Evolutionary conservation across 2,888 invertebrate genomes (phyloP).

Genomic region (Lamproptera curius): DNA sequence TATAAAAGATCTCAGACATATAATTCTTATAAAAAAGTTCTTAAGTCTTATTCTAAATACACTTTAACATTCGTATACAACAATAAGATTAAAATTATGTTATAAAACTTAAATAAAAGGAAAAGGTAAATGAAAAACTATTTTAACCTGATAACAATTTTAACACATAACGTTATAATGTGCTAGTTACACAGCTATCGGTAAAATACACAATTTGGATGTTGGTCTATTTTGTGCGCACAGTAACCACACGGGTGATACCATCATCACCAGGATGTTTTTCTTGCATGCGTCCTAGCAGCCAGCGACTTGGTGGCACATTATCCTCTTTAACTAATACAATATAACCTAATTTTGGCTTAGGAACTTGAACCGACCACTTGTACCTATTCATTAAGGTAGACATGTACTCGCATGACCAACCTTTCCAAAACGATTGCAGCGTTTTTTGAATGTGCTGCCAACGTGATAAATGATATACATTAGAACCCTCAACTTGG

Average conservation of each 20-base stretch:
- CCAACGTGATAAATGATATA: not conserved
- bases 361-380: conserved; percentile 17
- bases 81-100: too few species aligned
- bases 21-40: too few species aligned
- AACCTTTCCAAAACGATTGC: too few species aligned
- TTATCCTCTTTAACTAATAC: conserved; percentile 24
- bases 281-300: conserved; percentile 15
- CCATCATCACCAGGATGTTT: conserved; percentile 18
- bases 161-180: too few species aligned
- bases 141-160: too few species aligned
- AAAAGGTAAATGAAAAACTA: too few species aligned
- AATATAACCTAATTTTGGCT: conserved; percentile 22
- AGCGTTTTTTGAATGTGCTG: too few species aligned
- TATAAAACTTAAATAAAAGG: too few species aligned
- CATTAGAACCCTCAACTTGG: not conserved
- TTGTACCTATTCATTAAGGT: conserved; percentile 21
- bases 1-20: too few species aligned
- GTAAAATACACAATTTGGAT: not conserved
- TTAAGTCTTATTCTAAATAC: too few species aligned
- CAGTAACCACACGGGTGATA: conserved; percentile 14
- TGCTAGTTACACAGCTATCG: not conserved
- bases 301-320: conserved; percentile 21
- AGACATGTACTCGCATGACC: conserved; percentile 21
- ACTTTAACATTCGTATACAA: too few species aligned
- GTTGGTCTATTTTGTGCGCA: conserved; percentile 6